Evolutionary conservation across 2,797 vertebrate genomes (phyloP).

Genomic region (Dromococcyx pavoninus): DNA sequence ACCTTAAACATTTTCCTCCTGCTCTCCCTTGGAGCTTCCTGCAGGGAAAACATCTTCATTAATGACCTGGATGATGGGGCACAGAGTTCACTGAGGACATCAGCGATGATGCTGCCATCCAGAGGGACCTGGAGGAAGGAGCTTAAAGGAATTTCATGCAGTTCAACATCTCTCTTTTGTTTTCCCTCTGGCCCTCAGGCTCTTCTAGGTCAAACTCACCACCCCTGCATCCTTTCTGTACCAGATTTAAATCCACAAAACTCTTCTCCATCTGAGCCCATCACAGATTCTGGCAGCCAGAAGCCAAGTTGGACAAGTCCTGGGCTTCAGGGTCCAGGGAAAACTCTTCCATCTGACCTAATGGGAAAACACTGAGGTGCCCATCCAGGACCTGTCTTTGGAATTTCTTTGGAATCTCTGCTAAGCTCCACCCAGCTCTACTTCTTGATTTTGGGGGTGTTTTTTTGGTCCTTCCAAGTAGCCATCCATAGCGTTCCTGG

Average conservation of each 20-base stretch:
- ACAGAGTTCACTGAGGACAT: accelerated
- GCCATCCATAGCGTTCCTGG: neutral
- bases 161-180: neutral
- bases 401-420: neutral
- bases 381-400: neutral
- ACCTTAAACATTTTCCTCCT: neutral
- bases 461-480: neutral
- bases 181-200: neutral
- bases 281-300: neutral
- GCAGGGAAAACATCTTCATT: neutral
- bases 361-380: neutral
- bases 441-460: neutral
- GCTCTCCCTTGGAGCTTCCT: neutral
- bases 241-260: neutral
- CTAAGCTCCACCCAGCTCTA: neutral
- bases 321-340: neutral
- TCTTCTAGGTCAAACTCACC: neutral
- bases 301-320: neutral
- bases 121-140: neutral
- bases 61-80: neutral
- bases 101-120: constrained; percentile 14
- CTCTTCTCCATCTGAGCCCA: neutral
- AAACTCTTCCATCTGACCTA: neutral
- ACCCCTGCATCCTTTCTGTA: neutral
- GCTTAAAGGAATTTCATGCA: accelerated